Conservation (phyloP, 2,113 vertebrate genomes). For the Poeciliopsis prolifica region DNA sequence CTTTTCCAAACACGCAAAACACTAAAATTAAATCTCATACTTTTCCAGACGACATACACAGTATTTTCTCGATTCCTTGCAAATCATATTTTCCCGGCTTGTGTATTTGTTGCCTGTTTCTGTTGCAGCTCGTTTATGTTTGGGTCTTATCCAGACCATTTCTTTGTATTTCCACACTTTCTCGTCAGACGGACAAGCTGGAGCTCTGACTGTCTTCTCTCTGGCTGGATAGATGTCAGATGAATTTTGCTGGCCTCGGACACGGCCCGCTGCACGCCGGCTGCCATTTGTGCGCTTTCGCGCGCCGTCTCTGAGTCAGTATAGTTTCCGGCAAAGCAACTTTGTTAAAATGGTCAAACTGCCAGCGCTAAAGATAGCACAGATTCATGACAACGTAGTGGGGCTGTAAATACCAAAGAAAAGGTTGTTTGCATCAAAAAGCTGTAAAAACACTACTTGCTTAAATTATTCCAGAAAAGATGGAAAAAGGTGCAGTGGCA, state of each 20-base stretch:
- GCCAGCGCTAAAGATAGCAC: constrained; percentile 43
- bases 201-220: constrained; percentile 31
- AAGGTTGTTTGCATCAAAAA: background rate
- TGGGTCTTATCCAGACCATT: background rate
- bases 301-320: constrained; percentile 54
- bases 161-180: background rate
- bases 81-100: no score
- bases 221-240: constrained; percentile 43
- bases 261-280: constrained; percentile 28
- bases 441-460: background rate
- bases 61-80: no score
- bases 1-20: no score
- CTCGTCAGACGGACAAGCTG: constrained; percentile 29
- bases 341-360: constrained; percentile 46
- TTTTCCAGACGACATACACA: no score
- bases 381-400: background rate
- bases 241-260: constrained; percentile 43
- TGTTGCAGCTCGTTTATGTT: background rate
- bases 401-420: background rate
- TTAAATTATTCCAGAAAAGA: background rate
- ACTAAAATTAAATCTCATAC: no score
- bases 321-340: constrained; percentile 41
- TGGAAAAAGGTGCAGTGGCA: background rate
- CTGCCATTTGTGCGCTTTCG: constrained; percentile 29
- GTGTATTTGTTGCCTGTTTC: no score